phyloP scores from a whole-genome alignment of 2,888 invertebrate genomes.

The Aromia moschata region DNA sequence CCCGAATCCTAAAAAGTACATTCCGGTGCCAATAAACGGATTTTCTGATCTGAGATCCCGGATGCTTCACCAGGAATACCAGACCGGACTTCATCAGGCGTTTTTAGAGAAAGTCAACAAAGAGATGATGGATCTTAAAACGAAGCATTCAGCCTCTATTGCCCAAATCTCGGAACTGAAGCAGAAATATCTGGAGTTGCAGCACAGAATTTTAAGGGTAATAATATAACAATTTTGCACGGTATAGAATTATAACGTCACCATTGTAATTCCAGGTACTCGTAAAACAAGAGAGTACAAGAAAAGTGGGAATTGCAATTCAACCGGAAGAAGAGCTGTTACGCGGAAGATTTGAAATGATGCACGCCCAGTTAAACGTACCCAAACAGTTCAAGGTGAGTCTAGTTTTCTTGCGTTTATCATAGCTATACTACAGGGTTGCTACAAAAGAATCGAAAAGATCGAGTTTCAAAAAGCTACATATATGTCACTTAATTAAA shows the following conservation, averaged over 20 bases:
- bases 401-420: no score
- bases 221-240: no score
- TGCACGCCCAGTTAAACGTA: slow-evolving; percentile 87
- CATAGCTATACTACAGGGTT: no score
- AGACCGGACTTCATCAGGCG: slow-evolving; percentile 82
- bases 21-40: slow-evolving; percentile 95
- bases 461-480: no score
- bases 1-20: slow-evolving; percentile 87
- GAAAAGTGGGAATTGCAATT: slow-evolving; percentile 88
- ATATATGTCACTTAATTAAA: no score
- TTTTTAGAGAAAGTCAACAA: slow-evolving; percentile 82
- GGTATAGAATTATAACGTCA: background rate
- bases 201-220: slow-evolving; percentile 86
- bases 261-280: slow-evolving; percentile 71
- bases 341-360: slow-evolving; percentile 85
- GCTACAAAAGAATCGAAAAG: no score
- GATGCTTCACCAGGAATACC: slow-evolving; percentile 83
- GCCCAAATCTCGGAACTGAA: slow-evolving; percentile 85
- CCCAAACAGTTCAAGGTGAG: slow-evolving; percentile 91
- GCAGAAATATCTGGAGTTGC: slow-evolving; percentile 80
- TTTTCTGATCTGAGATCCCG: slow-evolving; percentile 84
- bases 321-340: slow-evolving; percentile 91
- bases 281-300: slow-evolving; percentile 85
- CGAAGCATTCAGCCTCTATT: slow-evolving; percentile 81
- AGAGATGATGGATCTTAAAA: slow-evolving; percentile 80